These are phyloP conservation scores for Episyrphus balteatus DNA, from an alignment of 1,140 invertebrate species.

Conservation along the genomic window DNA sequence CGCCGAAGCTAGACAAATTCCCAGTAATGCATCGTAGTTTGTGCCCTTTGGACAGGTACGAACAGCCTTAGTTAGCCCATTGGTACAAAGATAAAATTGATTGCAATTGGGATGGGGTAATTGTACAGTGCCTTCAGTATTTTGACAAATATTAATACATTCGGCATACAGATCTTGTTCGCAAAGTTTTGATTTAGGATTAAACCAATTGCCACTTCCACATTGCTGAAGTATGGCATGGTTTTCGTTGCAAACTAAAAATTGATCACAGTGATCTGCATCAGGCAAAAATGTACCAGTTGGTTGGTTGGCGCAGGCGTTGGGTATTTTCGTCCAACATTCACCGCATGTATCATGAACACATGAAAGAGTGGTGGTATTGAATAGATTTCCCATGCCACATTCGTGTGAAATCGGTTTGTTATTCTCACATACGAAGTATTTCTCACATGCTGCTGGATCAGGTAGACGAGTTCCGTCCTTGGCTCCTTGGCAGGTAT, in stretches of 20 bases:
- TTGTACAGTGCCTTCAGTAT: conserved; percentile 5
- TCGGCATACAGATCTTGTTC: conserved; percentile 14
- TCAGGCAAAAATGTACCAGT: conserved; percentile 15
- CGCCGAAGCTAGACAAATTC: conserved; percentile 1
- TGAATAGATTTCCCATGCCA: conserved; percentile 16
- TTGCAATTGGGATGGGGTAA: conserved; percentile 24
- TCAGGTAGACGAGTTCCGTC: conserved; percentile 2
- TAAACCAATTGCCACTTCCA: conserved; percentile 14
- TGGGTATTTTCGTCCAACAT: conserved; percentile 4
- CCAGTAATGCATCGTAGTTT: conserved; percentile 1
- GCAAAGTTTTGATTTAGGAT: conserved; percentile 5
- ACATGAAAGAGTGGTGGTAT: conserved; percentile 12
- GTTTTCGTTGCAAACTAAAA: conserved; percentile 15
- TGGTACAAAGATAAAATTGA: conserved; percentile 23
- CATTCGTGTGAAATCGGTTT: conserved; percentile 3
- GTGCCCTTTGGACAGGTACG: conserved; percentile 10
- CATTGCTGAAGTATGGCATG: conserved; percentile 11
- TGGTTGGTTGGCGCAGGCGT: conserved; percentile 13
- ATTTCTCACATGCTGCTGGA: too few species aligned
- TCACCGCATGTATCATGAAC: conserved; percentile 10
- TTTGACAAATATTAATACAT: conserved; percentile 20
- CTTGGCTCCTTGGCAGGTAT: background rate
- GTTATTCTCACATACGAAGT: background rate
- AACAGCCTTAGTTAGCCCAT: conserved; percentile 13
- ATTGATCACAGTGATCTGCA: conserved; percentile 17